phyloP scores from a whole-genome alignment of 2,797 vertebrate genomes.

The Hyperoplus immaculatus region DNA sequence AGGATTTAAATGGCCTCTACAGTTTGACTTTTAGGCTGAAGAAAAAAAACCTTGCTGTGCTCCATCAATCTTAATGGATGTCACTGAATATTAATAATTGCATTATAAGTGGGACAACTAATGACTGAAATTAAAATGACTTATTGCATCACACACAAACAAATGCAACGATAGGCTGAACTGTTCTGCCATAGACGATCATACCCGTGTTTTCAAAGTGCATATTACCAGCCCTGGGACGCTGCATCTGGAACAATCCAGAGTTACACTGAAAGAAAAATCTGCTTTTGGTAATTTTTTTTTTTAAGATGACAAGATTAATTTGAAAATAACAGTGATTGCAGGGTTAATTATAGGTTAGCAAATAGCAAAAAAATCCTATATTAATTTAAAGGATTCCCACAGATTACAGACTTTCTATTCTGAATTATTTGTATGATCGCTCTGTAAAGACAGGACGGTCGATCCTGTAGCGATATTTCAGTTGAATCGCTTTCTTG shows the following conservation, averaged over 20 bases:
- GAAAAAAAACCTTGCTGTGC: neutral
- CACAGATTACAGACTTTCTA: neutral
- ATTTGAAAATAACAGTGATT: conserved; percentile 8
- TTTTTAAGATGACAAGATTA: neutral
- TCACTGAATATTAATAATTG: neutral
- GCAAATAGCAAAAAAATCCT: neutral
- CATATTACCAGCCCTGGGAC: conserved; percentile 27
- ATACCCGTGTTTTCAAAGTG: conserved; percentile 57
- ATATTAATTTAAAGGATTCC: neutral
- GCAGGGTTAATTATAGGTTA: neutral
- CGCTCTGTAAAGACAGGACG: neutral
- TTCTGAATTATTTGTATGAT: neutral
- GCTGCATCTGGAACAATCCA: conserved; percentile 1
- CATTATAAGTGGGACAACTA: neutral
- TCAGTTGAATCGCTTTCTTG: neutral
- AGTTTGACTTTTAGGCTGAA: neutral
- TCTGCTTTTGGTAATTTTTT: conserved; percentile 35
- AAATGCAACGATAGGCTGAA: conserved; percentile 9
- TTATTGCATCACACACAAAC: conserved; percentile 6
- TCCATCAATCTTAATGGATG: neutral
- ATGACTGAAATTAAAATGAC: neutral
- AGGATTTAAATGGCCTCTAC: neutral
- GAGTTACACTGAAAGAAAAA: conserved; percentile 6
- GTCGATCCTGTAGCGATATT: conserved; percentile 13
- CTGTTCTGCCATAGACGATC: conserved; percentile 22